phyloP scores from a whole-genome alignment of 1,140 invertebrate species.

The Heliconius himera region DNA sequence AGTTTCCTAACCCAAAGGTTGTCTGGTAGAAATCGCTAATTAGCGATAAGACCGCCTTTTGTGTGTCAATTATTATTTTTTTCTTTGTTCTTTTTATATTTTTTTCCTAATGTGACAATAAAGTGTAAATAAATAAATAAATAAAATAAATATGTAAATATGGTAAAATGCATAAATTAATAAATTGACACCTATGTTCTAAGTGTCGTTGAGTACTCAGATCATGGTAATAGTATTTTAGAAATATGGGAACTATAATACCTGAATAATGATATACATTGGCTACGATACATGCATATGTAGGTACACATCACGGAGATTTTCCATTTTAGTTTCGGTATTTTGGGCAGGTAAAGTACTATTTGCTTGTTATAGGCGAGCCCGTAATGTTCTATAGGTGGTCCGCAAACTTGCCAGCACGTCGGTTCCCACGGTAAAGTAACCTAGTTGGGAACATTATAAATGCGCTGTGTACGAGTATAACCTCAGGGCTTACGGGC shows the following conservation, averaged over 20 bases:
- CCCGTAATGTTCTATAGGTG: constrained; percentile 33
- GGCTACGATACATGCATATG: not conserved
- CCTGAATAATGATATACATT: not conserved
- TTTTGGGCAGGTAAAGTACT: constrained; percentile 26
- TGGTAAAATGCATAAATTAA: not conserved
- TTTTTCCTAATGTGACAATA: no score
- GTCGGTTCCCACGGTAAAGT: constrained; percentile 35
- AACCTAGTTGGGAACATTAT: constrained; percentile 28
- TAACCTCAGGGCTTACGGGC: constrained; percentile 35
- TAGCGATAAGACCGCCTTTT: no score
- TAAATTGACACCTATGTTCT: not conserved
- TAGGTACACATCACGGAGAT: not conserved
- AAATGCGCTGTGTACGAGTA: constrained; percentile 9
- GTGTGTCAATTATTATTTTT: no score
- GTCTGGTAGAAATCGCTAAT: no score
- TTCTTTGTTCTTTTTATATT: no score
- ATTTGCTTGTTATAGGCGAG: constrained; percentile 33
- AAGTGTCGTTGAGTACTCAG: not conserved
- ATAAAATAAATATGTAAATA: no score
- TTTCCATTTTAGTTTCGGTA: constrained; percentile 21
- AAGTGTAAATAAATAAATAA: no score
- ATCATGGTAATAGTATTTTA: not conserved
- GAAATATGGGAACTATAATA: no score
- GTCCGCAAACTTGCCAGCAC: constrained; percentile 26
- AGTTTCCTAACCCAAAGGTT: no score